Percentiles rank a stretch among this genome's conserved stretches.
Conservation (phyloP, 2,888 invertebrate genomes). For the Andrena bucephala region DNA sequence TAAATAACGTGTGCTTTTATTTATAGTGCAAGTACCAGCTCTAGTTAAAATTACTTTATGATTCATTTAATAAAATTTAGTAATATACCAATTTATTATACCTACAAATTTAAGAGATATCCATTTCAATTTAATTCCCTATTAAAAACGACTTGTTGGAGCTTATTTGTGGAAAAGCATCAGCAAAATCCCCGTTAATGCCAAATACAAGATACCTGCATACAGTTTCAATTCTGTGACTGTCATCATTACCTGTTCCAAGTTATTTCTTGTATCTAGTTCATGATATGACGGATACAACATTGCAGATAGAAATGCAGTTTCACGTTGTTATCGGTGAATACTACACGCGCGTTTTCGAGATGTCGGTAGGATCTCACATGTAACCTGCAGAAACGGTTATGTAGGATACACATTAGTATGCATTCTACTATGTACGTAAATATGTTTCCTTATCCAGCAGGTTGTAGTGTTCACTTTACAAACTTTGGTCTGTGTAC, state of each 20-base stretch:
- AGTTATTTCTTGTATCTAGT: not conserved
- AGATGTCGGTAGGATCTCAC: slow-evolving; percentile 20
- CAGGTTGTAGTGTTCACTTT: not conserved
- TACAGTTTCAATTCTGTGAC: not conserved
- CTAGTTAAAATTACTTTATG: no score
- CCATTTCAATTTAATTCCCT: no score
- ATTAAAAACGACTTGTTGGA: no score
- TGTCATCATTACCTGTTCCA: not conserved
- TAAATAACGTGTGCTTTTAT: no score
- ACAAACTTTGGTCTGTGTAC: not conserved
- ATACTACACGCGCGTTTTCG: slow-evolving; percentile 36
- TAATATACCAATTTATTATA: no score
- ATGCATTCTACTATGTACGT: not conserved
- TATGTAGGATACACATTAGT: slow-evolving; percentile 2
- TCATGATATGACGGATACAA: not conserved
- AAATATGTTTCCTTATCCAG: slow-evolving; percentile 2
- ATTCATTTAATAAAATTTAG: no score
- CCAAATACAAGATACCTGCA: not conserved
- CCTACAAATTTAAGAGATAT: no score
- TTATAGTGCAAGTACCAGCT: no score
- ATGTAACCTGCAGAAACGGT: not conserved
- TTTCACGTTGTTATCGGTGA: slow-evolving; percentile 34
- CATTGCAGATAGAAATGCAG: not conserved
- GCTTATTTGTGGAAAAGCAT: no score
- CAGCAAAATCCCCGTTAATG: not conserved